Base-by-base conservation (phyloP, 2,888 invertebrate species). In the Iphiclides podalirius region DNA sequence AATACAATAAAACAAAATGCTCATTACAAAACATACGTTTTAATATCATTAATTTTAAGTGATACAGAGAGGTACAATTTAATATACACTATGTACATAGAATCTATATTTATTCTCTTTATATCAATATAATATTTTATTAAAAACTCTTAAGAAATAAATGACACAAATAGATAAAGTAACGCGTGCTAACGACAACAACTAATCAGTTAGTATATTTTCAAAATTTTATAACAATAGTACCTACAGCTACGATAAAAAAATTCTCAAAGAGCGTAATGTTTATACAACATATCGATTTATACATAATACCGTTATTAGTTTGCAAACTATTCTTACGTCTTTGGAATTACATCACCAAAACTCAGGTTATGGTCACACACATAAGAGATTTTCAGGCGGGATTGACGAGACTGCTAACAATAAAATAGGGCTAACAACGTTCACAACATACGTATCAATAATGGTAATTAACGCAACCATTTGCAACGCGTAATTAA, bases 341-440 rank as follows among this genome's bases (percentile, higher is more conserved):
- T 88, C 87, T 88, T 88, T 87, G 87, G 88, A 88, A 86, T 84
- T 76, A 83, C 83, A 86, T 87, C 87, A 87, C 87, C 87, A 85
- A 84, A 86, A 87, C 79, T 77, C 77, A 67, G 75, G 82, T 84
- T 87, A 88, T 88, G 87, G 87, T 85, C 87, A 87, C 85, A 80
- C 72, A 70, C 61, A 61, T 67, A 65, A 77, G 58, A 62, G 59
- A 63, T 49, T 72, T 80, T 78, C 73, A 86, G 87, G 87, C 87
- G 87, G 87, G 87, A 83, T 82, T 72, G 64, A 69, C 67, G 63
- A 68, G 62, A 73, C 61, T 53, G 60, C 59, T 64, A 63, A 57
- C 14, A 57, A 59, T 61, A 59, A 59, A 52, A 57, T 59, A 62
- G 53, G 54, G 55, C 47, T 55, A 47, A 43, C 37, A 57, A 48